A percentile compares a stretch with the other conserved stretches of the same genome.
Evolutionary conservation across 2,888 invertebrate species (phyloP).

Genomic region (Vesta saturnalis): DNA sequence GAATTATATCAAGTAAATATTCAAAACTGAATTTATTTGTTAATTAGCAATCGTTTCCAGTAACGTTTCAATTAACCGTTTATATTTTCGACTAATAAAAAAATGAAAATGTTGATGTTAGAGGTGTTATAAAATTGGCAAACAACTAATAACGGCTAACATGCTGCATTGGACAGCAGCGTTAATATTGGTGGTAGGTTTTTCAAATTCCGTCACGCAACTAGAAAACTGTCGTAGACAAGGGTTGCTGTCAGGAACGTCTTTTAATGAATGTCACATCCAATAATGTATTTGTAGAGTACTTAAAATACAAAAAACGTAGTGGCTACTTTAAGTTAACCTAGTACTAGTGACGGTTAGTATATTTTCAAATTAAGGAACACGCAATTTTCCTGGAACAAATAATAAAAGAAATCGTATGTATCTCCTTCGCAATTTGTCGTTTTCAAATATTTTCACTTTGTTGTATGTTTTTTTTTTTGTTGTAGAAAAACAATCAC

Average conservation of each 20-base stretch:
- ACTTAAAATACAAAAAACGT: conserved; percentile 7
- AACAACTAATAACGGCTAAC: neutral
- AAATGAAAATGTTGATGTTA: no score
- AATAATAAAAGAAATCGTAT: neutral
- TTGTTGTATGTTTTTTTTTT: neutral
- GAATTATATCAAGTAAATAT: no score
- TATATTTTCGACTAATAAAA: no score
- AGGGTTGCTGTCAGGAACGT: conserved; percentile 7
- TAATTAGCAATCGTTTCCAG: no score
- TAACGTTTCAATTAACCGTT: no score
- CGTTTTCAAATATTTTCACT: neutral
- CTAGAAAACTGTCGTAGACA: conserved; percentile 8
- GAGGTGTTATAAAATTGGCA: neutral
- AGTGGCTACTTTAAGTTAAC: neutral
- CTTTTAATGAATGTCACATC: conserved; percentile 4
- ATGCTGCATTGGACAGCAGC: neutral
- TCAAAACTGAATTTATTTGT: no score
- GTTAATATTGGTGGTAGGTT: conserved; percentile 5
- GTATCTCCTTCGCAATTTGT: neutral
- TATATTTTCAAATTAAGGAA: neutral
- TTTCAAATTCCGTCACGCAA: conserved; percentile 12
- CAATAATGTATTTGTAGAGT: neutral
- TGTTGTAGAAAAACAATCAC: neutral
- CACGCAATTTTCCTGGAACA: neutral
- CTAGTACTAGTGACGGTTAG: neutral